Conservation (phyloP, 2,113 vertebrate genomes). For the Tringa solitaria region DNA sequence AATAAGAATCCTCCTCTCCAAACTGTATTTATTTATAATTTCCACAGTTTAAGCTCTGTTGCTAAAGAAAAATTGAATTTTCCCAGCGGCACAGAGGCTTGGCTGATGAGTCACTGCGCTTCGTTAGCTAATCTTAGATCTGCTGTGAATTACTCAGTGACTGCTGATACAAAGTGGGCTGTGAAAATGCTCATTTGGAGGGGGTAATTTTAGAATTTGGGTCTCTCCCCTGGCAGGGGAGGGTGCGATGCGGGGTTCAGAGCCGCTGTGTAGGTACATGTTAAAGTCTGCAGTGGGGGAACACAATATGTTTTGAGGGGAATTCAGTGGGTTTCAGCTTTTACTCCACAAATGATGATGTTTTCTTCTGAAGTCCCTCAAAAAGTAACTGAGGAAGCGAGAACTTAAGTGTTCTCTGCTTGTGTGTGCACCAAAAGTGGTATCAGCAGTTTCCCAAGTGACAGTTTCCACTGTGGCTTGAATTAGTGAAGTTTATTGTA, state of each 20-base stretch:
- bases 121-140: neutral
- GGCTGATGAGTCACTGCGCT: neutral
- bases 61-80: neutral
- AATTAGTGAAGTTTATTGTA: neutral
- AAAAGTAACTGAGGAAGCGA: neutral
- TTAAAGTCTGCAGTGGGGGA: neutral
- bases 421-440: neutral
- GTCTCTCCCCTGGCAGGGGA: neutral
- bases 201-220: neutral
- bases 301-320: neutral
- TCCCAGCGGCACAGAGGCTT: neutral
- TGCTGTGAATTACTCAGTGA: neutral
- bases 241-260: neutral
- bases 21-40: neutral
- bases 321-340: neutral
- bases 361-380: neutral
- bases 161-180: neutral
- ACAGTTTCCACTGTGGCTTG: neutral
- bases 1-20: neutral
- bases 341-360: neutral
- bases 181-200: neutral
- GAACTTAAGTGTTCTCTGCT: neutral
- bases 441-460: neutral
- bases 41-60: neutral
- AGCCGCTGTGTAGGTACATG: neutral